Conservation (phyloP, 1,140 invertebrate species). For the Vanessa atalanta region DNA sequence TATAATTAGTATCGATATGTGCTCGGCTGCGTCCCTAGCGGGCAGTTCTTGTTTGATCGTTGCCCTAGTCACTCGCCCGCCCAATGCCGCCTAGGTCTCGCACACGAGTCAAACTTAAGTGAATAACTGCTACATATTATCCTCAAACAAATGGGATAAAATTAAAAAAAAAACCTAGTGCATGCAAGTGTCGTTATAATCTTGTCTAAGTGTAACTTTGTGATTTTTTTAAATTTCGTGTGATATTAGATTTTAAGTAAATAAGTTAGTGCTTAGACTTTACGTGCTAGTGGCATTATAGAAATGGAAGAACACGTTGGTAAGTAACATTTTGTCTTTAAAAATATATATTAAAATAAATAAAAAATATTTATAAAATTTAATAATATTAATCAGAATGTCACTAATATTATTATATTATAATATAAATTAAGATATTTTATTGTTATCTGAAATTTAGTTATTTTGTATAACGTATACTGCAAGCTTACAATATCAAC, state of each 20-base stretch:
- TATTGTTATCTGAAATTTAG: too few species aligned
- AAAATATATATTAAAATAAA: too few species aligned
- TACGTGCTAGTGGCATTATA: constrained; percentile 1
- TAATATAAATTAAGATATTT: too few species aligned
- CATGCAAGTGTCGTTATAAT: constrained; percentile 4
- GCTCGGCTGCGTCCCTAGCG: constrained; percentile 17
- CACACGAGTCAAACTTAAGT: constrained; percentile 54
- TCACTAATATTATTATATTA: too few species aligned
- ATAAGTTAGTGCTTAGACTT: constrained; percentile 32
- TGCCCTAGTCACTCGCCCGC: constrained; percentile 26
- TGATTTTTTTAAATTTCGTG: constrained; percentile 35
- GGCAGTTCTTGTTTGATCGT: constrained; percentile 27
- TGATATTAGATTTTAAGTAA: constrained; percentile 45
- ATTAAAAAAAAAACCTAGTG: constrained; percentile 4
- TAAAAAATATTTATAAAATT: too few species aligned
- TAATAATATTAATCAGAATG: too few species aligned
- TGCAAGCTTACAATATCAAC: too few species aligned
- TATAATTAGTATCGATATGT: constrained; percentile 33
- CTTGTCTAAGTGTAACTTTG: constrained; percentile 28
- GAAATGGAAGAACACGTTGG: constrained; percentile 44
- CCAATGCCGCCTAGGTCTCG: constrained; percentile 47
- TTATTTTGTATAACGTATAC: too few species aligned
- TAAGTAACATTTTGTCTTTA: constrained; percentile 14
- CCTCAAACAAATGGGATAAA: constrained; percentile 44
- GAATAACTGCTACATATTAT: constrained; percentile 16